A percentile compares a stretch with the other conserved stretches of the same genome.
Conservation (phyloP, 2,113 vertebrate genomes). For the Odocoileus virginianus region DNA sequence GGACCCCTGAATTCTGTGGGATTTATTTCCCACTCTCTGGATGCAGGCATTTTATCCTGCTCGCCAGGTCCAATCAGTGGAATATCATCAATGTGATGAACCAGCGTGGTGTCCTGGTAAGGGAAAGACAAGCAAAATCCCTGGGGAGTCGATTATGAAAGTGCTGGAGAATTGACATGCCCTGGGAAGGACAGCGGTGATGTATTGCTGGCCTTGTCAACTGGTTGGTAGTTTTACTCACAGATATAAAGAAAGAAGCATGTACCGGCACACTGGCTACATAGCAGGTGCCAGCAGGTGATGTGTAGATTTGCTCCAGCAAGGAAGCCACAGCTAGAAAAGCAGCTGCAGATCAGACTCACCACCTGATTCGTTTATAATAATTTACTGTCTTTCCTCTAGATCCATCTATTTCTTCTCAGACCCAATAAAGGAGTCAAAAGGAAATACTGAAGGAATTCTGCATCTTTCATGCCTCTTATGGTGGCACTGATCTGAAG, state of each 20-base stretch:
- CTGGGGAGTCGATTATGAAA: neutral
- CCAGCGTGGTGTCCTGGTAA: neutral
- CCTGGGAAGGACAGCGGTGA: fast-evolving
- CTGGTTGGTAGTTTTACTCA: neutral
- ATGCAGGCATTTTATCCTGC: neutral
- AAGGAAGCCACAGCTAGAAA: neutral
- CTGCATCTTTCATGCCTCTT: fast-evolving
- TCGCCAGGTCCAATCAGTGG: neutral
- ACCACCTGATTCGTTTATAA: neutral
- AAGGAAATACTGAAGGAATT: fast-evolving
- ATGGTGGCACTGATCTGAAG: fast-evolving
- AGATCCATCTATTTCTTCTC: neutral
- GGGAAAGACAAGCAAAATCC: neutral
- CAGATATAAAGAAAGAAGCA: neutral
- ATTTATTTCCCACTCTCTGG: neutral
- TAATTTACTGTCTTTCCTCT: neutral
- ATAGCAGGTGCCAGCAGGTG: fast-evolving
- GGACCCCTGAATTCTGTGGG: neutral
- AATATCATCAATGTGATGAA: neutral
- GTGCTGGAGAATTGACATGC: neutral
- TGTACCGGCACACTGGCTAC: fast-evolving
- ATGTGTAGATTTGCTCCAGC: fast-evolving
- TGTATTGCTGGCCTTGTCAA: neutral
- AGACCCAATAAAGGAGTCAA: fast-evolving
- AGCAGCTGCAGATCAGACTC: neutral